phyloP scores from a whole-genome alignment of 1,140 invertebrate species.

The Cyrtorhinus lividipennis region DNA sequence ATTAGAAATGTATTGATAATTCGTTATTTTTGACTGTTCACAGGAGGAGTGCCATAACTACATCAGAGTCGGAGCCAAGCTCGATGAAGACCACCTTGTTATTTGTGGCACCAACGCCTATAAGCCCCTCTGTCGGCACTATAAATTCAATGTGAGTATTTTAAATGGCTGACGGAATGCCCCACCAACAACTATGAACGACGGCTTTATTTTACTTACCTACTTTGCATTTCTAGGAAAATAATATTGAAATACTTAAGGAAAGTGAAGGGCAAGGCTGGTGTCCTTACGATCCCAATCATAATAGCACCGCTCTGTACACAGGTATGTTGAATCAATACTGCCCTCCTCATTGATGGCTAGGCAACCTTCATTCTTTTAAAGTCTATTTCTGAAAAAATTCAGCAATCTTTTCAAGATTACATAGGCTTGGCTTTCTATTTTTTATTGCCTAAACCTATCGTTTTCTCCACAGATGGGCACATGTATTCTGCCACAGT shows the following conservation, averaged over 20 bases:
- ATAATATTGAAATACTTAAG: constrained; percentile 28
- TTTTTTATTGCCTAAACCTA: neutral
- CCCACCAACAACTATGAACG: neutral
- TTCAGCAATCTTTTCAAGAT: too few relatives aligned
- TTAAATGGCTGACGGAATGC: neutral
- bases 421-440: too few relatives aligned
- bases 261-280: constrained; percentile 70
- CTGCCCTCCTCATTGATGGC: too few relatives aligned
- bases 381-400: too few relatives aligned
- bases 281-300: constrained; percentile 83
- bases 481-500: constrained; percentile 90
- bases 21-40: too few relatives aligned
- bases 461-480: constrained; percentile 41
- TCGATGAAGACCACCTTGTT: constrained; percentile 54
- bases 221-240: neutral
- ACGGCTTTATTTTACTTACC: neutral
- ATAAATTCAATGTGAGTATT: constrained; percentile 40
- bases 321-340: constrained; percentile 34
- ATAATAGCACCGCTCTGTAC: constrained; percentile 82
- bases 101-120: constrained; percentile 96
- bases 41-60: constrained; percentile 90
- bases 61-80: constrained; percentile 68
- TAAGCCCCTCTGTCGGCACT: constrained; percentile 80
- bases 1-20: too few relatives aligned
- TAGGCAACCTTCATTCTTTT: too few relatives aligned